These are phyloP conservation scores for Camponotus floridanus DNA, from an alignment of 1,140 invertebrate genomes.

Conservation along the genomic window DNA sequence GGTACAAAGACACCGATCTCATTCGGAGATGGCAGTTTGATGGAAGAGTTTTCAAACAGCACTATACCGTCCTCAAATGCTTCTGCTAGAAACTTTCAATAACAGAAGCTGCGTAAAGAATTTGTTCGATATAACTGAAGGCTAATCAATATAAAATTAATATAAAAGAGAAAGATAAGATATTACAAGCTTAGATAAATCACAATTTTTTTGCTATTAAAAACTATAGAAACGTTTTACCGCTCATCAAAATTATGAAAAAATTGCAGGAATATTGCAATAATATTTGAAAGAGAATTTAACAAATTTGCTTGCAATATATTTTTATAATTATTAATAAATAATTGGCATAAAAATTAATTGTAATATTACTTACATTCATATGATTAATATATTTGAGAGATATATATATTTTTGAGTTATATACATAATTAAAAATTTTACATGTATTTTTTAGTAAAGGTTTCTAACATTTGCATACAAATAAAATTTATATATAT, in stretches of 20 bases:
- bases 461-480: background rate
- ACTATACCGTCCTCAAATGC: background rate
- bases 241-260: background rate
- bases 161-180: background rate
- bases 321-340: background rate
- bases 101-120: background rate
- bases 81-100: background rate
- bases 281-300: background rate
- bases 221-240: background rate
- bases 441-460: constrained; percentile 18
- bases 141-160: background rate
- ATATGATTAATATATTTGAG: background rate
- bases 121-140: background rate
- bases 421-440: constrained; percentile 16
- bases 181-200: background rate
- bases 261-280: background rate
- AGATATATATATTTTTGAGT: too few relatives aligned
- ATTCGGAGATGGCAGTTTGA: constrained; percentile 4
- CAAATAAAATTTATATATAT: background rate
- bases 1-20: constrained; percentile 14
- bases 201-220: background rate
- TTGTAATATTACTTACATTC: background rate
- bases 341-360: background rate
- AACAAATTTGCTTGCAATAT: background rate
- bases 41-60: constrained; percentile 50